Conservation (phyloP, 2,797 vertebrate species). For the Enoplosus armatus region DNA sequence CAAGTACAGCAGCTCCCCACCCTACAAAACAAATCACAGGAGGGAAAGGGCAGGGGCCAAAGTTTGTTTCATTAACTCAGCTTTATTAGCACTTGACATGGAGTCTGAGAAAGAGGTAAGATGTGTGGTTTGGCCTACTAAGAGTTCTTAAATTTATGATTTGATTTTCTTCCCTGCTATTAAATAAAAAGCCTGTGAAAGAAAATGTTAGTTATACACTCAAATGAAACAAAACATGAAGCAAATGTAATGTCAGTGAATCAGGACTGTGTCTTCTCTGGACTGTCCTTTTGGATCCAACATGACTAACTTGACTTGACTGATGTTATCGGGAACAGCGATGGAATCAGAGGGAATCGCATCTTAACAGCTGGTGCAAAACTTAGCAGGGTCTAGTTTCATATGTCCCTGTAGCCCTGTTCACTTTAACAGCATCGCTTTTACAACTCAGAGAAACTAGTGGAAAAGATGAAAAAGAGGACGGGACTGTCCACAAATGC, state of each 20-base stretch:
- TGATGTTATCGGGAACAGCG: constrained; percentile 41
- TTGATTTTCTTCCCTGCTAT: not conserved
- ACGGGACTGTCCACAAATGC: constrained; percentile 22
- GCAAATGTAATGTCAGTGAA: constrained; percentile 11
- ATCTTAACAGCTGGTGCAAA: constrained; percentile 65
- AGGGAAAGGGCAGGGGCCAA: constrained; percentile 46
- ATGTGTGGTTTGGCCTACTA: constrained; percentile 30
- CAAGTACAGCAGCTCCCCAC: constrained; percentile 87
- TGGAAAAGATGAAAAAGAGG: constrained; percentile 52
- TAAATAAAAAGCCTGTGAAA: constrained; percentile 10
- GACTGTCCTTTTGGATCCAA: not conserved
- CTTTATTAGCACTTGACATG: constrained; percentile 46
- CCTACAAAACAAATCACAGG: constrained; percentile 83
- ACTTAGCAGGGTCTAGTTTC: constrained; percentile 71
- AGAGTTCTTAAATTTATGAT: constrained; percentile 29
- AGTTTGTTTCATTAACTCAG: constrained; percentile 48
- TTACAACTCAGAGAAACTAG: constrained; percentile 67
- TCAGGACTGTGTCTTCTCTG: constrained; percentile 17
- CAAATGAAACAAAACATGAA: constrained; percentile 17
- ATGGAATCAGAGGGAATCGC: constrained; percentile 49
- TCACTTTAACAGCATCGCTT: constrained; percentile 73
- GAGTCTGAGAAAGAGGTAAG: constrained; percentile 13
- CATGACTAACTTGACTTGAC: constrained; percentile 16
- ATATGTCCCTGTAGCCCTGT: constrained; percentile 65
- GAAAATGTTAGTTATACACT: not conserved